Evolutionary conservation across 2,113 vertebrate species (phyloP).

Genomic region (Pomatostomus ruficeps): DNA sequence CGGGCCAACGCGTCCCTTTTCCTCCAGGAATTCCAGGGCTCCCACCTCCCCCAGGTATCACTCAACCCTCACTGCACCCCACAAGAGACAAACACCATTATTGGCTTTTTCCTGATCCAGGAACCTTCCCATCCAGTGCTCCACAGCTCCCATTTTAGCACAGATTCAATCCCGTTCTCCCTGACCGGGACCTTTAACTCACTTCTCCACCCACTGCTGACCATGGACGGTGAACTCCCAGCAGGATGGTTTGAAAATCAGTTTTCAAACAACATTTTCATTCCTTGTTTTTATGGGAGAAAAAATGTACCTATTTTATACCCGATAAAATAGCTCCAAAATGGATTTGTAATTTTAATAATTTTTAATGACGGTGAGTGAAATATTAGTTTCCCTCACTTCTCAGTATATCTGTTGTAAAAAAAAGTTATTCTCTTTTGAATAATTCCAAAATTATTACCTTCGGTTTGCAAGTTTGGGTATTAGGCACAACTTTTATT

Average conservation of each 20-base stretch:
- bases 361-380: not conserved
- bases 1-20: not conserved
- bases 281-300: fast-evolving
- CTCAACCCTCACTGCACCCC: not conserved
- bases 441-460: not conserved
- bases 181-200: not conserved
- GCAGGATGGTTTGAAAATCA: not conserved
- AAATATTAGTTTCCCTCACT: not conserved
- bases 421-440: not conserved
- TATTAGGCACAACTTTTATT: not conserved
- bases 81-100: not conserved
- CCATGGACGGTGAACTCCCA: not conserved
- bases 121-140: not conserved
- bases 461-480: not conserved
- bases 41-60: not conserved
- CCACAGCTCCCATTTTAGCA: not conserved
- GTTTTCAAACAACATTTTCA: not conserved
- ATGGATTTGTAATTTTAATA: not conserved
- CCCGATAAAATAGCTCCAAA: not conserved
- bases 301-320: no score
- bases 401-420: not conserved
- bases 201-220: not conserved
- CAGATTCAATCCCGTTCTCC: not conserved
- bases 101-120: not conserved
- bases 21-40: not conserved